These are phyloP conservation scores for Pteropus alecto DNA, from an alignment of 2,113 vertebrate genomes.

Conservation along the genomic window DNA sequence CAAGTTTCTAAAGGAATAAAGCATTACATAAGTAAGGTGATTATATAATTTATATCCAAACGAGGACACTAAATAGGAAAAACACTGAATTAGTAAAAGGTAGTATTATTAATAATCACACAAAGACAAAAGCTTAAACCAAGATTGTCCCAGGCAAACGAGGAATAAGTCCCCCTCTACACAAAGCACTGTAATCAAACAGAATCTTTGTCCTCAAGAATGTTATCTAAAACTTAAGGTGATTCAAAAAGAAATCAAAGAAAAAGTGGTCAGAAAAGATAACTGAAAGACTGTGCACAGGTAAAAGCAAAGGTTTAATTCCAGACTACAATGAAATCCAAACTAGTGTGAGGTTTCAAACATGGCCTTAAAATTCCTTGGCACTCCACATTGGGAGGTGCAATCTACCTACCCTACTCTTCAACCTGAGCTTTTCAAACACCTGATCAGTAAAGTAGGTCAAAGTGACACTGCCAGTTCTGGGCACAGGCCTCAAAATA, in stretches of 20 bases:
- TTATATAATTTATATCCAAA: background rate
- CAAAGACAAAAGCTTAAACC: background rate
- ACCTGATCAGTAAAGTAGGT: background rate
- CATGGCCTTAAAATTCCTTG: background rate
- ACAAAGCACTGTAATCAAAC: background rate
- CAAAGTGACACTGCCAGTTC: background rate
- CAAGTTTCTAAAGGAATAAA: slow-evolving; percentile 3
- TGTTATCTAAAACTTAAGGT: background rate
- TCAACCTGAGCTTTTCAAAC: background rate
- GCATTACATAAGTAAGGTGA: background rate
- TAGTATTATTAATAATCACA: background rate
- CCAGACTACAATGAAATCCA: background rate
- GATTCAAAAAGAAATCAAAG: background rate
- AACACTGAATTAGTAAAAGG: background rate
- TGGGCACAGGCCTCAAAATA: background rate
- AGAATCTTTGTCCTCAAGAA: background rate
- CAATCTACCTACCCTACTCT: too few relatives aligned
- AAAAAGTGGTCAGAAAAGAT: background rate
- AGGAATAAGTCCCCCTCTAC: background rate
- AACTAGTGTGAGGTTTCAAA: background rate
- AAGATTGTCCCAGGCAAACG: background rate
- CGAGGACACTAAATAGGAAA: background rate
- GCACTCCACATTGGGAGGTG: background rate
- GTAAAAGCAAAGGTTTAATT: background rate
- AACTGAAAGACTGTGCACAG: background rate